These are phyloP conservation scores for Bradypus variegatus DNA, from an alignment of 2,797 vertebrate species.

Conservation along the genomic window DNA sequence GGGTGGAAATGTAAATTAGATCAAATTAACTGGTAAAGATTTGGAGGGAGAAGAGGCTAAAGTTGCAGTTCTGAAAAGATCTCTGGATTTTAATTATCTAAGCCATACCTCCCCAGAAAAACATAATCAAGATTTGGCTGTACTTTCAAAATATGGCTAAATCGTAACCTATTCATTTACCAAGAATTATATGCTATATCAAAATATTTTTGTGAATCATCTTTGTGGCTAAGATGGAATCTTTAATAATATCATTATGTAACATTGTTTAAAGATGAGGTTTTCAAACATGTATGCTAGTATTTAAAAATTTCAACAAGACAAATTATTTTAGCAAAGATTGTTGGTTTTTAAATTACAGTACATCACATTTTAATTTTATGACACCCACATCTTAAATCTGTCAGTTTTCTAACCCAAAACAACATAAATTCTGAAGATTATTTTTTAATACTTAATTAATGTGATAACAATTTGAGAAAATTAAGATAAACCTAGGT, in stretches of 20 bases:
- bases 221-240: conserved; percentile 24
- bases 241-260: conserved; percentile 35
- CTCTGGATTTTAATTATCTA: neutral
- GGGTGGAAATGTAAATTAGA: conserved; percentile 41
- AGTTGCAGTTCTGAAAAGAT: conserved; percentile 19
- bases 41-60: conserved; percentile 21
- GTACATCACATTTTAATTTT: conserved; percentile 5
- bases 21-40: conserved; percentile 10
- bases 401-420: conserved; percentile 34
- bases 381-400: conserved; percentile 30
- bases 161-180: conserved; percentile 1
- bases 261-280: conserved; percentile 22
- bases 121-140: conserved; percentile 50
- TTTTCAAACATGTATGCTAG: conserved; percentile 31
- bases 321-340: conserved; percentile 11
- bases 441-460: conserved; percentile 10
- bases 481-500: conserved; percentile 34
- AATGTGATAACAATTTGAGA: conserved; percentile 31
- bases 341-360: neutral
- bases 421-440: conserved; percentile 8
- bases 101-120: neutral
- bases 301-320: conserved; percentile 36
- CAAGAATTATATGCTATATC: neutral
- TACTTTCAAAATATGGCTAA: conserved; percentile 30
- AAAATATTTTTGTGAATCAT: conserved; percentile 32